Percentiles rank a stretch among this genome's conserved stretches.
Conservation (phyloP, 2,797 vertebrate species). For the Acomys russatus region DNA sequence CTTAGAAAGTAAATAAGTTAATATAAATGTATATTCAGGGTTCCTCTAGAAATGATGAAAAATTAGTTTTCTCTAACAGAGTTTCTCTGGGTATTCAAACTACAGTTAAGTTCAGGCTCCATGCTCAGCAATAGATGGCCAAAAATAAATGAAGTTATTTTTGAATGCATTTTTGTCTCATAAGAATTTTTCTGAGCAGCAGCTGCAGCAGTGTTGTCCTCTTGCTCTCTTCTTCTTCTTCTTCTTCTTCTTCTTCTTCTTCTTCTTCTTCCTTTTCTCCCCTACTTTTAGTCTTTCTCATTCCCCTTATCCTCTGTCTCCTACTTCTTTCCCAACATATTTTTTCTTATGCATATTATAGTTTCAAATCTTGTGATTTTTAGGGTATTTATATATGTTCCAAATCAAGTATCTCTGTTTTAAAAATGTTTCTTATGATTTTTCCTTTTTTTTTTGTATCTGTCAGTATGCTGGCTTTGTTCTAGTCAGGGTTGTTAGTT, state of each 20-base stretch:
- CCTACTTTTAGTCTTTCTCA: not conserved
- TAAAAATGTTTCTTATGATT: not conserved
- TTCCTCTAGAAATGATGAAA: not conserved
- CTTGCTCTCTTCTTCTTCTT: not conserved
- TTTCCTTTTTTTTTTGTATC: not conserved
- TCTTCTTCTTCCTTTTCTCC: not conserved
- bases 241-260: not conserved
- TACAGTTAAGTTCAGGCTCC: not conserved
- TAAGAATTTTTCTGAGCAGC: not conserved
- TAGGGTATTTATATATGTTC: not conserved
- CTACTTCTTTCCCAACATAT: not conserved
- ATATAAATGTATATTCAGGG: not conserved
- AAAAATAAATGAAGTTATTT: not conserved
- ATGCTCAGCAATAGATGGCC: no score
- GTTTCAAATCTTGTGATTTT: not conserved
- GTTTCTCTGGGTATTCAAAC: not conserved
- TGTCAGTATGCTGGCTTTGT: not conserved
- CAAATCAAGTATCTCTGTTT: not conserved
- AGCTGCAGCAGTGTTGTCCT: no score
- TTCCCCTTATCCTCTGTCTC: not conserved
- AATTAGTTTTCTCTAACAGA: not conserved
- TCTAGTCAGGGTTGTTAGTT: not conserved
- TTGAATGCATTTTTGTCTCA: not conserved
- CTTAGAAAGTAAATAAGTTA: not conserved
- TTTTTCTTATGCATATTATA: not conserved